Percentiles rank a stretch among this genome's conserved stretches.
phyloP scores from a whole-genome alignment of 2,797 vertebrate species.

The Liparis tanakae region DNA sequence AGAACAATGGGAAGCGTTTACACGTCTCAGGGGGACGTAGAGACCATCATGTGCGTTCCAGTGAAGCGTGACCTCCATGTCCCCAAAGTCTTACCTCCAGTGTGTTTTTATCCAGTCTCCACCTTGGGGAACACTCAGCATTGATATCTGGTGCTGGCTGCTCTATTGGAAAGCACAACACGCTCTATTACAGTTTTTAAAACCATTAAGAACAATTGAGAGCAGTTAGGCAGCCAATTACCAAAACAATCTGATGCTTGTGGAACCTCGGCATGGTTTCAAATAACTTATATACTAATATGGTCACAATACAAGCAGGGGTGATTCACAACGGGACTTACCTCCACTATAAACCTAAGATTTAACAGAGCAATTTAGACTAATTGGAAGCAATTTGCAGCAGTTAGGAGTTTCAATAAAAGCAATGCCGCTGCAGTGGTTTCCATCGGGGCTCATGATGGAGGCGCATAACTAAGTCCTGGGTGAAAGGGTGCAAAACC shows the following conservation, averaged over 20 bases:
- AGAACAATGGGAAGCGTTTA: constrained; percentile 60
- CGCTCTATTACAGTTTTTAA: constrained; percentile 53
- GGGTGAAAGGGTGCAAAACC: constrained; percentile 34
- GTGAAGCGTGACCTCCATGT: constrained; percentile 48
- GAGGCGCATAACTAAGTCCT: constrained; percentile 27
- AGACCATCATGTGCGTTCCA: constrained; percentile 44
- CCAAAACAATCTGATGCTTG: constrained; percentile 50
- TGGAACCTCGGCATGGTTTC: constrained; percentile 42
- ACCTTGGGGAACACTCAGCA: constrained; percentile 28
- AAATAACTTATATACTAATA: constrained; percentile 30
- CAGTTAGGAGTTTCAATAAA: constrained; percentile 67
- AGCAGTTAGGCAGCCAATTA: constrained; percentile 64
- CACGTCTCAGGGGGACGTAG: constrained; percentile 41
- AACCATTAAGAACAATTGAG: constrained; percentile 69
- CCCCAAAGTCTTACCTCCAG: constrained; percentile 39
- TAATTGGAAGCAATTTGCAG: constrained; percentile 76
- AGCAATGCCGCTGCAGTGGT: constrained; percentile 28
- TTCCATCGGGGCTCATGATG: constrained; percentile 18
- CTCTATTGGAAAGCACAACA: constrained; percentile 52
- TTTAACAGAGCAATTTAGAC: constrained; percentile 71
- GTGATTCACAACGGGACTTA: constrained; percentile 49
- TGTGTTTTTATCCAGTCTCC: constrained; percentile 57
- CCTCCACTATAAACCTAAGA: constrained; percentile 53
- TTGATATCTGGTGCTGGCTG: constrained; percentile 32
- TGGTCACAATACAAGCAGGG: constrained; percentile 33